These are phyloP conservation scores for Numenius phaeopus DNA, from an alignment of 2,797 vertebrate genomes.

Conservation along the genomic window DNA sequence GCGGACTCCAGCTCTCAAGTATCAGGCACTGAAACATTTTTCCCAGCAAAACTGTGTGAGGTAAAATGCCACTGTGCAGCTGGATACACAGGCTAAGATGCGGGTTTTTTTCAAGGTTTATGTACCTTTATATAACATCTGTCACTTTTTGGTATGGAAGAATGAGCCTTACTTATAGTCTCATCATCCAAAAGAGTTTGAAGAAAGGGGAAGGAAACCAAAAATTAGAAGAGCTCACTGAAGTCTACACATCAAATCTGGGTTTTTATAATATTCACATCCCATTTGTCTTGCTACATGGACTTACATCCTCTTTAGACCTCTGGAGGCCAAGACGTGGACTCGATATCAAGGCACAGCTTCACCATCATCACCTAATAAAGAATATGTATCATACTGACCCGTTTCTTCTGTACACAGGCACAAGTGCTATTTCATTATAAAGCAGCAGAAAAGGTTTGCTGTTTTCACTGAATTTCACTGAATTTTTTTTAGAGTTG, in stretches of 20 bases:
- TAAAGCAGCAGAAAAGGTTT: not conserved
- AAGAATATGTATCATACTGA: not conserved
- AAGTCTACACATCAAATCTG: not conserved
- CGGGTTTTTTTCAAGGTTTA: not conserved
- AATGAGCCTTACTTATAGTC: not conserved
- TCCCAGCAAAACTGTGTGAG: not conserved
- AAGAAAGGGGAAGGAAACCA: not conserved
- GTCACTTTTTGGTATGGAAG: not conserved
- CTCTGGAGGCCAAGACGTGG: not conserved
- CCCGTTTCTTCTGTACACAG: not conserved
- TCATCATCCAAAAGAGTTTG: not conserved
- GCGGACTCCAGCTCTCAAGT: not conserved
- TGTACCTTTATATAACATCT: not conserved
- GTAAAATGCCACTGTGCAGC: not conserved
- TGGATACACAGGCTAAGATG: not conserved
- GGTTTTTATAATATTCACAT: not conserved
- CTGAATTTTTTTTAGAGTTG: too few relatives aligned
- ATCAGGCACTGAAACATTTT: not conserved
- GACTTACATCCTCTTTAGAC: not conserved
- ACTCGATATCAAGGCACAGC: fast-evolving
- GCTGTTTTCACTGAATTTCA: too few relatives aligned
- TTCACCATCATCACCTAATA: not conserved
- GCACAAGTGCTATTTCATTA: not conserved
- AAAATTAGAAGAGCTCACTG: not conserved
- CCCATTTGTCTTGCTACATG: not conserved